Base-by-base conservation (phyloP, 2,888 invertebrate genomes). In the Ormyrus pomaceus region DNA sequence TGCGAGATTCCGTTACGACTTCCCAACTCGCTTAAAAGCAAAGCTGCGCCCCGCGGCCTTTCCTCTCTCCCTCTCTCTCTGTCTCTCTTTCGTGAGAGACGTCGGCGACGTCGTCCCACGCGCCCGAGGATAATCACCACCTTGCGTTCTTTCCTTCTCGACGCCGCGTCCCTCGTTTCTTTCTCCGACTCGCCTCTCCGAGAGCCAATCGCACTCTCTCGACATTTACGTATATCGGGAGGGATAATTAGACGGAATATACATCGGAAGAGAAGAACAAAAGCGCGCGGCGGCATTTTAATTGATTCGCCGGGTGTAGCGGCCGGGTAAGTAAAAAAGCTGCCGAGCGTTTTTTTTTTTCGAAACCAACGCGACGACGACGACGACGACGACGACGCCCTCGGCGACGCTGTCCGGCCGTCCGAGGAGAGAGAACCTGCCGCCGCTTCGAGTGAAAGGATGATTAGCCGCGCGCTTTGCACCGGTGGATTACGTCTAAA, bases 71-170 rank as follows among this genome's bases (percentile, higher is more conserved):
- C 77, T 68, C 11, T 19, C 19, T 19, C 19, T 19, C 19, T 19
- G 19, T 53, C 10, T 69, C 45, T 45, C 65, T 19, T 59, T 69
- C 69, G 76, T 34, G 34, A 34, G 34, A 34, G 34, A 34, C 34
- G 34, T 34, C 75, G 80, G 48, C 48, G 58, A 56, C 8, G 9
- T 46, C 9, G 50, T 46, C 74, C 74, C 50, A 74, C 74, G 74
- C 74, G 50, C 58, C 58, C 48, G 74, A 74, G 74, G 74, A 65
- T 74, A 74, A 74, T 74, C 74, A 74, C 65, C 74, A 74, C 74
- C 74, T 74, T 66, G 74, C 48, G 74, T n/a, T 11, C 6, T 11
- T n/a, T 10, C n/a, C 56, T 34, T 4, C 34, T 4, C 34, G 34
- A 34, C 56, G 56, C n/a, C 6, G 56, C n/a, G 9, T 34, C 46